Evolutionary conservation across 2,797 vertebrate species (phyloP), one percentile per base, ranked within the genome.

Genomic region (Amazona finschi): DNA sequence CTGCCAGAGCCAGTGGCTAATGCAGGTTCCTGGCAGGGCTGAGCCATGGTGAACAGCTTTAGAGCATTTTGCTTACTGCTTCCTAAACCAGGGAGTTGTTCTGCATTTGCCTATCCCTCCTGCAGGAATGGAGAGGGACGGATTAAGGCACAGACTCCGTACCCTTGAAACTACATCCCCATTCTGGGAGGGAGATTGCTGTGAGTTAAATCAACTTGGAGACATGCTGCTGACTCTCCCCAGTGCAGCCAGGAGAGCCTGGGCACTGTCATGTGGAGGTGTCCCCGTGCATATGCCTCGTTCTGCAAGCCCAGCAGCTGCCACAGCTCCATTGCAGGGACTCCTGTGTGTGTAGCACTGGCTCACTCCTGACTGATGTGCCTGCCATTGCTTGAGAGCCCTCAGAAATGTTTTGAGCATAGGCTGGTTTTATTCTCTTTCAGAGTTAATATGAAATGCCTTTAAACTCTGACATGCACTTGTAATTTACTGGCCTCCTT

Each of bases 321-420:
- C 36, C 36, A 31, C 55, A 50, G 52, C 76, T 90, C 65, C 30
- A 20, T 27, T 6, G 1, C 9, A 22, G 43, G 20, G 39, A 66
- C 14, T 70, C 19, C 33, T 22, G 47, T 30, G 15, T 28, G 3
- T 0, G 0, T 5, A 4, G 64, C 33, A 70, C 39, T 5, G 2
- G 12, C 78, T 91, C 24, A 21, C 33, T 61, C 15, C 55, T 64
- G 39, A 58, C 46, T 66, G 46, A 53, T 24, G 25, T 55, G 31
- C 12, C 25, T 58, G 36, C 15, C 17, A 18, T 66, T 43, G 28
- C 36, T n/a, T 70, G 43, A 12, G n/a, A 85, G 12, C 46, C 9
- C 28, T 67, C 43, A 41, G 66, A 84, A 81, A 61, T 69, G 31
- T 61, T 92, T 41, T 44, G 19, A 67, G 57, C 22, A 14, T 27